Evolutionary conservation across 2,888 invertebrate genomes (phyloP).

Genomic region (Cylindroiulus punctatus): DNA sequence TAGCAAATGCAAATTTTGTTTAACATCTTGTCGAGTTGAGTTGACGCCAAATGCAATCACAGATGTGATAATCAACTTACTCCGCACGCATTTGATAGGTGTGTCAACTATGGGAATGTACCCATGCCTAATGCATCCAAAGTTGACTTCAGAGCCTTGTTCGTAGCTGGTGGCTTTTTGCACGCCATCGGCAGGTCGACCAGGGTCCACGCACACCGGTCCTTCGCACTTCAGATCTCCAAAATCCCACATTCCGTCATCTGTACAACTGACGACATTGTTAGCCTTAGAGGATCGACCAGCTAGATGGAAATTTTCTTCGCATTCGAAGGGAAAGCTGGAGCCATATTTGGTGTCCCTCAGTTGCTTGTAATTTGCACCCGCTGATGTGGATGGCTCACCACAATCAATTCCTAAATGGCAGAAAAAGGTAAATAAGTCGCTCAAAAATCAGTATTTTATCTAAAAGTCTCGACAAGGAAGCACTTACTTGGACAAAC

Average conservation of each 20-base stretch:
- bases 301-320: constrained; percentile 89
- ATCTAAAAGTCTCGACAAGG: no score
- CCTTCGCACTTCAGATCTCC: constrained; percentile 96
- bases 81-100: constrained; percentile 86
- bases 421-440: constrained; percentile 65
- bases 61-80: constrained; percentile 56
- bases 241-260: constrained; percentile 96
- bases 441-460: no score
- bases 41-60: not conserved
- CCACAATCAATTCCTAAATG: constrained; percentile 79
- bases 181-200: constrained; percentile 89
- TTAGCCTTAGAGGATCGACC: constrained; percentile 89
- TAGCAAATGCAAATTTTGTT: constrained; percentile 56
- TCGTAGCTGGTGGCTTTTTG: constrained; percentile 78
- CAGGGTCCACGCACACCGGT: constrained; percentile 95
- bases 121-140: constrained; percentile 89
- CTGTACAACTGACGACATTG: constrained; percentile 90
- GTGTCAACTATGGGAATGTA: constrained; percentile 91
- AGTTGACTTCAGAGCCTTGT: constrained; percentile 86
- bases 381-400: constrained; percentile 88
- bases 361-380: constrained; percentile 91
- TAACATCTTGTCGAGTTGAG: not conserved
- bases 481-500: constrained; percentile 75
- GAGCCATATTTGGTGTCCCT: constrained; percentile 90
- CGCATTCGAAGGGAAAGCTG: constrained; percentile 93